These are phyloP conservation scores for Microctonus hyperodae DNA, from an alignment of 2,888 invertebrate genomes.

Conservation along the genomic window DNA sequence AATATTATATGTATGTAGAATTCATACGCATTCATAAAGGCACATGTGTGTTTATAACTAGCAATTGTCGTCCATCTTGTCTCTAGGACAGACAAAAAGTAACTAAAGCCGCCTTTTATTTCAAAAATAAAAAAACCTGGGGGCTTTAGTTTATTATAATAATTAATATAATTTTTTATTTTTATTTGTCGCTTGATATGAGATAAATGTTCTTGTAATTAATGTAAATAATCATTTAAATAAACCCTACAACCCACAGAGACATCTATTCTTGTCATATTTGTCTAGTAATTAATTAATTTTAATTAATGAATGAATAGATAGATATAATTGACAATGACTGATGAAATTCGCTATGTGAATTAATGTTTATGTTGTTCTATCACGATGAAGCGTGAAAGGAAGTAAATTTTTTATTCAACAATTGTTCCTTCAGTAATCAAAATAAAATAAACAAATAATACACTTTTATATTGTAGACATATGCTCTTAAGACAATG, in stretches of 20 bases:
- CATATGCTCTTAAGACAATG: background rate
- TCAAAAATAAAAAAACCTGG: too few relatives aligned
- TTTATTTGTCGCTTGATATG: too few relatives aligned
- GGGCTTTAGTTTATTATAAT: too few relatives aligned
- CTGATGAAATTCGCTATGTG: background rate
- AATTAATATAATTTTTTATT: too few relatives aligned
- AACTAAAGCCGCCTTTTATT: background rate
- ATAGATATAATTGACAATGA: background rate
- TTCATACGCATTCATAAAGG: too few relatives aligned
- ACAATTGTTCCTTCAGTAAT: background rate
- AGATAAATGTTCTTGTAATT: too few relatives aligned
- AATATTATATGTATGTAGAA: too few relatives aligned
- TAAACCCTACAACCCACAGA: background rate
- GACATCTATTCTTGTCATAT: background rate
- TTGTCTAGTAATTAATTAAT: background rate
- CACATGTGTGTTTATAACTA: too few relatives aligned
- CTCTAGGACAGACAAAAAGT: background rate
- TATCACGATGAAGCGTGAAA: background rate
- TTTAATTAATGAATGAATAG: background rate
- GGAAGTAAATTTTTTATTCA: background rate
- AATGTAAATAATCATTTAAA: too few relatives aligned
- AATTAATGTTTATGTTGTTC: background rate
- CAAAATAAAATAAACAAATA: conserved; percentile 1
- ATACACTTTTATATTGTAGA: too few relatives aligned
- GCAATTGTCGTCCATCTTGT: background rate